Evolutionary conservation across 2,113 vertebrate genomes (phyloP), one percentile per base, ranked within the genome.

Genomic region (Charadrius vociferus): DNA sequence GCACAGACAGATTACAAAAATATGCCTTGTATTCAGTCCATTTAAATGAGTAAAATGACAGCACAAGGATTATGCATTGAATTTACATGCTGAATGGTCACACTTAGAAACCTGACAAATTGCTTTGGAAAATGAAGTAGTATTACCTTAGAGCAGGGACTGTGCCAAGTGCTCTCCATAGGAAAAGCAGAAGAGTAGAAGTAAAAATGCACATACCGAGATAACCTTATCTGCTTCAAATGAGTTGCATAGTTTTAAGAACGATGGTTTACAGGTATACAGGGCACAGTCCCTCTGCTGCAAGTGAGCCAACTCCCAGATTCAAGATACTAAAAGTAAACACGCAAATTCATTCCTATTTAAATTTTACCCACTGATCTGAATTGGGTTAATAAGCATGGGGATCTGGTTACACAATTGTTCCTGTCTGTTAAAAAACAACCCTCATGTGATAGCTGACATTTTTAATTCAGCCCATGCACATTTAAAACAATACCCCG

Each of bases 21-120:
- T 88, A 85, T 85, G 80, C 68, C 68, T 65, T 93, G 55, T 80
- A 59, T 91, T 91, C 80, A 52, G 65, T 65, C 89, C 63, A 79
- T 96, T 93, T 92, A 89, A 94, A 94, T 87, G 66, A 93, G 36
- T 77, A 85, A 95, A 10, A 74, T 91, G 95, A 93, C 73, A 94
- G 65, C 29, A 50, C 1, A 2, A 82, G 63, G 68, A 88, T 90
- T 92, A 90, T 50, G 53, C 22, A 20, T n/a, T 63, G 62, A 72
- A 83, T 85, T 95, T 96, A 93, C 62, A 65, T 85, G 75, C 66
- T 34, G 90, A 85, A 81, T 83, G 68, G 71, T 82, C 88, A 79
- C 77, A 74, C 80, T 88, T 78, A 71, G 50, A 85, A 90, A 87
- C 17, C 52, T 63, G 20, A 88, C 81, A 88, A 86, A 95, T 90